Conservation (phyloP, 2,888 invertebrate genomes). For the Muscina levida region DNA sequence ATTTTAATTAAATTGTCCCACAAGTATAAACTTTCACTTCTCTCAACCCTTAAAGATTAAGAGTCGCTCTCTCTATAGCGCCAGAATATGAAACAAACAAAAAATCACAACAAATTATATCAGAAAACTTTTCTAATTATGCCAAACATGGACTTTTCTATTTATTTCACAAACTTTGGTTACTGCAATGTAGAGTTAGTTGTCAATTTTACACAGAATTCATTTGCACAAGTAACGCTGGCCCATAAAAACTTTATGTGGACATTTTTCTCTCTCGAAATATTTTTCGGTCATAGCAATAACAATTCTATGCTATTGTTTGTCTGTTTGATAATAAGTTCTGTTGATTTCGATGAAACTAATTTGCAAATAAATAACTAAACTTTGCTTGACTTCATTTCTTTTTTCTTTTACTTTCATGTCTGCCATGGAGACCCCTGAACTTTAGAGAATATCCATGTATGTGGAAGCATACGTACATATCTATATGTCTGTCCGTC, state of each 20-base stretch:
- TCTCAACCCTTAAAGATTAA: conserved; percentile 48
- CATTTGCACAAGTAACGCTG: conserved; percentile 33
- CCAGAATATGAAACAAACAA: neutral
- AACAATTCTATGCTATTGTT: conserved; percentile 37
- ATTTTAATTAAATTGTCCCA: conserved; percentile 51
- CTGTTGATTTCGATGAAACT: conserved; percentile 53
- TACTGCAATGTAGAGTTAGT: conserved; percentile 5
- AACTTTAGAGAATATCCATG: too few species aligned
- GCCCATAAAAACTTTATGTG: conserved; percentile 37
- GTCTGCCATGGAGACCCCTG: too few species aligned
- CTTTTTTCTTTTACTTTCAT: conserved; percentile 25
- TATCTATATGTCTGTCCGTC: too few species aligned
- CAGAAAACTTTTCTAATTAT: conserved; percentile 63
- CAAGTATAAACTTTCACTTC: conserved; percentile 53
- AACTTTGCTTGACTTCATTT: conserved; percentile 45
- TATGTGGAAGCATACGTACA: too few species aligned
- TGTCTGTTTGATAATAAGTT: conserved; percentile 32
- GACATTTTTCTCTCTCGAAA: conserved; percentile 39
- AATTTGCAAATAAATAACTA: conserved; percentile 66
- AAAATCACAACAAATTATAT: conserved; percentile 30
- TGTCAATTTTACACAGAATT: conserved; percentile 26
- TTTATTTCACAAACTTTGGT: conserved; percentile 39
- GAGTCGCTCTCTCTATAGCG: conserved; percentile 16
- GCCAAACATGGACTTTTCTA: conserved; percentile 56
- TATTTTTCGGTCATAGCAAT: conserved; percentile 42